Evolutionary conservation across 2,113 vertebrate genomes (phyloP).

Genomic region (Lepidothrix coronata): DNA sequence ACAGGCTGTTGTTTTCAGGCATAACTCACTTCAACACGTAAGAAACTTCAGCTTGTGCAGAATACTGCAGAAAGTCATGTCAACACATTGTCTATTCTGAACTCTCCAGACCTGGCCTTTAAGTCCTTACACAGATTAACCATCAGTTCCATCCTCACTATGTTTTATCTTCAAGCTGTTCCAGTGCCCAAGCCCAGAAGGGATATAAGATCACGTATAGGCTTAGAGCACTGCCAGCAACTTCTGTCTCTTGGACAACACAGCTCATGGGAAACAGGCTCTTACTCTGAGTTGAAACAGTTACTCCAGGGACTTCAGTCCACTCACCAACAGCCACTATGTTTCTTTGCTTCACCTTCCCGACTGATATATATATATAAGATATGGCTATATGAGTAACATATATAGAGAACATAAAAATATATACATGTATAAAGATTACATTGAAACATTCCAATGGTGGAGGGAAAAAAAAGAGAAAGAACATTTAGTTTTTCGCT

Average conservation of each 20-base stretch:
- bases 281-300: background rate
- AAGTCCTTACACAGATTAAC: background rate
- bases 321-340: background rate
- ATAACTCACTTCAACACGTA: background rate
- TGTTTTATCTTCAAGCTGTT: background rate
- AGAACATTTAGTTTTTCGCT: background rate
- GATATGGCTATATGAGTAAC: background rate
- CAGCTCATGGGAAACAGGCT: background rate
- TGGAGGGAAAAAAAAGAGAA: background rate
- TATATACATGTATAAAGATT: background rate
- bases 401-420: background rate
- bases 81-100: background rate
- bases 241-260: background rate
- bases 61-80: background rate
- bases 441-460: background rate
- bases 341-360: background rate
- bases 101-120: background rate
- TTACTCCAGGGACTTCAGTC: background rate
- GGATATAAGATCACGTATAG: background rate
- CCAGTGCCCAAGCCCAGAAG: background rate
- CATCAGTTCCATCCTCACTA: background rate
- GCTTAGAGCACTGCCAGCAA: background rate
- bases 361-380: background rate
- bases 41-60: background rate
- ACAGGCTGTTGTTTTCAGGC: background rate